Evolutionary conservation across 2,888 invertebrate species (phyloP), one percentile per base, ranked within the genome.

Genomic region (Vandiemenella viatica): DNA sequence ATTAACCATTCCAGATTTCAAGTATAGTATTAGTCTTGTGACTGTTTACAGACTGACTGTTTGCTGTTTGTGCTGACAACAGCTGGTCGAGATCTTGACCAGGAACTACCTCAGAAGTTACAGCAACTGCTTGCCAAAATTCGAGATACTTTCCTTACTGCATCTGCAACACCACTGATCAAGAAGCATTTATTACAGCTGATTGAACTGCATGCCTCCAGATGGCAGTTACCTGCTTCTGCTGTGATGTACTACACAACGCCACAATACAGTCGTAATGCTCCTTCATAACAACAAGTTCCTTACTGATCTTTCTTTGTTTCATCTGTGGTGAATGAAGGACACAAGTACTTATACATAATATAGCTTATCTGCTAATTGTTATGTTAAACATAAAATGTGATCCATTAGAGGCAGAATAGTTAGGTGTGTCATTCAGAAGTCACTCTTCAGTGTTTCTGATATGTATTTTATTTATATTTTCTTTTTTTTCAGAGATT

Each of bases 221-320:
- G 85, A 65, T 92, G 91, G 91, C 86, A 88, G 64, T 74, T 92
- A 55, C 85, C 89, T 17, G 88, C 89, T 49, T 84, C 87, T 44
- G 87, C 91, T 4, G 85, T 91, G 48, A 77, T 88, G 49, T 92
- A 91, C 67, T 92, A 92, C 52, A 54, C 54, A n/a, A 50, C 51
- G n/a, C 50, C 44, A 15, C 50, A 50, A 19, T 42, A 23, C 26
- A 23, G 10, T 23, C 26, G 26, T 10, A 6, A 6, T 8, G 6
- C 26, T 8, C 26, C 26, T 10, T 23, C 26, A 8, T 23, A 23
- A 23, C n/a, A n/a, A n/a, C n/a, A n/a, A n/a, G n/a, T n/a, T n/a
- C n/a, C n/a, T n/a, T n/a, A n/a, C n/a, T n/a, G n/a, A n/a, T n/a
- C n/a, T n/a, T n/a, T n/a, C n/a, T n/a, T n/a, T n/a, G n/a, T n/a